Percentiles rank a stretch among this genome's conserved stretches.
Conservation (phyloP, 2,113 vertebrate genomes). For the Strigops habroptila region DNA sequence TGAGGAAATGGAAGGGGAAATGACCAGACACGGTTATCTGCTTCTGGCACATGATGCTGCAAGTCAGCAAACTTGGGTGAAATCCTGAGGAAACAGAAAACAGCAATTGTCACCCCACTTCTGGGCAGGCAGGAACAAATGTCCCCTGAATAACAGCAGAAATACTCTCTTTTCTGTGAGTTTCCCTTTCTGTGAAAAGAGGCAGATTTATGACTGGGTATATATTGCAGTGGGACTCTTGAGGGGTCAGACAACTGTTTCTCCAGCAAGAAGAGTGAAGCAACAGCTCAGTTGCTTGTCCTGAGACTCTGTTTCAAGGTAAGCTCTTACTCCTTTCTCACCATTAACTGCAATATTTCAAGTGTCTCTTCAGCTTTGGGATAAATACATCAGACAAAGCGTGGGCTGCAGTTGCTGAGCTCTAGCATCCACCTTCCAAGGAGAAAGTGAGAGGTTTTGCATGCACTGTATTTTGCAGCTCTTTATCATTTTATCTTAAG, state of each 20-base stretch:
- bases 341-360: not conserved
- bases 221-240: not conserved
- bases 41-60: not conserved
- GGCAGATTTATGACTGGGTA: not conserved
- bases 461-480: not conserved
- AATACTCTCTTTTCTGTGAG: not conserved
- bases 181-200: not conserved
- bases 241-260: fast-evolving
- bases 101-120: not conserved
- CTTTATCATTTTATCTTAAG: not conserved
- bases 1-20: not conserved
- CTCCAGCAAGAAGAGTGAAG: not conserved
- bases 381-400: not conserved
- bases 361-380: not conserved
- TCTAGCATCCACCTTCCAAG: not conserved
- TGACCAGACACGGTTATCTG: not conserved
- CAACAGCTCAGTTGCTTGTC: not conserved
- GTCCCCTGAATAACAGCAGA: not conserved
- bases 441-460: not conserved
- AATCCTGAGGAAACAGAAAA: not conserved
- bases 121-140: not conserved
- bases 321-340: not conserved
- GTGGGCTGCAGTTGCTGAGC: not conserved
- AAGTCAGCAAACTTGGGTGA: not conserved
- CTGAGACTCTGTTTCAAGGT: not conserved